Base-by-base conservation (phyloP, 2,888 invertebrate genomes). In the Drosophila mulleri region DNA sequence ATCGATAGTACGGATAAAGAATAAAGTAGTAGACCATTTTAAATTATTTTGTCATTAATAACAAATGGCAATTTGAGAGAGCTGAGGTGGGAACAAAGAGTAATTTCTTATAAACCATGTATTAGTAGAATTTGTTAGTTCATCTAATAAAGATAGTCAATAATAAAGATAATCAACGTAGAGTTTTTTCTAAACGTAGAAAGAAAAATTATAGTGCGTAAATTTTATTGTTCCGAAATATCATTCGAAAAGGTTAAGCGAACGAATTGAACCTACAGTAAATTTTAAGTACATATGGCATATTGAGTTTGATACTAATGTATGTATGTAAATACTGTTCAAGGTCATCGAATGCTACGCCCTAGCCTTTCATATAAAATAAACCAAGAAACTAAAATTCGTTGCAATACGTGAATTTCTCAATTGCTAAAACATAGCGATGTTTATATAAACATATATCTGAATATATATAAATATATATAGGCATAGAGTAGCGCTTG, bases 371-470 rank as follows among this genome's bases (percentile, higher is more conserved):
- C 35, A 23, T 50, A 66, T 42, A 39, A 50, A 58, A 62, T 67
- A 57, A 65, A 54, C 53, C 39, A 67, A 58, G 29, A 61, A 52
- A 67, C 56, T 61, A 45, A 68, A 67, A 26, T 60, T 60, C 32
- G 48, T 42, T 50, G 63, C 65, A 72, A 67, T 37, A 58, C 66
- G 67, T 56, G 41, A 64, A 65, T 72, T 72, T 50, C 48, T 57
- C 67, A 63, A 57, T 67, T 68, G 64, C 59, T 62, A 81, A 71
- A 66, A 67, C 52, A 72, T 54, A 72, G 67, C 57, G 42, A 54
- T 32, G 45, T 32, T 58, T 56, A 63, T 44, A 52, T 50, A 65
- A 42, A 48, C 8, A 45, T 39, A 39, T 39, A 39, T 47, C 45
- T 53, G 42, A 39, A 63, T 44, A 39, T 2, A 47, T 45, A 41